Evolutionary conservation across 2,113 vertebrate species (phyloP).

Genomic region (Prionailurus viverrinus): DNA sequence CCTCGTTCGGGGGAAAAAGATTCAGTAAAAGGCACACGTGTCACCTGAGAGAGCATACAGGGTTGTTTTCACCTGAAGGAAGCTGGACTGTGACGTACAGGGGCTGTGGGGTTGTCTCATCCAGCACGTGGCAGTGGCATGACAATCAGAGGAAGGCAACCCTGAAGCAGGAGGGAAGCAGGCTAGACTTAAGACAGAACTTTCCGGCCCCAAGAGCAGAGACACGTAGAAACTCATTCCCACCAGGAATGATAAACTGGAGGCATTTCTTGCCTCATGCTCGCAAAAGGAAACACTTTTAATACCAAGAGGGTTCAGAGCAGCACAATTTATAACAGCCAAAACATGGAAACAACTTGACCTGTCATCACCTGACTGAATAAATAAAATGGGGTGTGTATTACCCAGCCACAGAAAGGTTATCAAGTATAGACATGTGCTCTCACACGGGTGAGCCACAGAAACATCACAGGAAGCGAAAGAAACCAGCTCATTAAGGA

Average conservation of each 20-base stretch:
- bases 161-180: background rate
- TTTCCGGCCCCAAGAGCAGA: background rate
- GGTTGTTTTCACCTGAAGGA: background rate
- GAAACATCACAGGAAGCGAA: background rate
- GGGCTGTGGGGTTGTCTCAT: rapidly evolving
- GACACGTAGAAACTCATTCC: background rate
- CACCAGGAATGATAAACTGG: background rate
- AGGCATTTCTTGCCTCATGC: background rate
- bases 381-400: rapidly evolving
- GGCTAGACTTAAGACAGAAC: background rate
- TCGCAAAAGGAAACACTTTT: background rate
- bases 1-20: background rate
- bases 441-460: rapidly evolving
- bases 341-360: background rate
- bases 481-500: background rate
- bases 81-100: too few species aligned
- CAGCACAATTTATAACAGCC: background rate
- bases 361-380: background rate
- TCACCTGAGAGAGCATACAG: background rate
- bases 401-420: background rate
- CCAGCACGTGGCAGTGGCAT: background rate
- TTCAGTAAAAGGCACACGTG: rapidly evolving
- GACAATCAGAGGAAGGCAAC: background rate
- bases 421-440: background rate
- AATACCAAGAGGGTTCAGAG: background rate